These are phyloP conservation scores for Diadema setosum DNA, from an alignment of 35 echinoderm and acorn worm genomes.

Conservation along the genomic window DNA sequence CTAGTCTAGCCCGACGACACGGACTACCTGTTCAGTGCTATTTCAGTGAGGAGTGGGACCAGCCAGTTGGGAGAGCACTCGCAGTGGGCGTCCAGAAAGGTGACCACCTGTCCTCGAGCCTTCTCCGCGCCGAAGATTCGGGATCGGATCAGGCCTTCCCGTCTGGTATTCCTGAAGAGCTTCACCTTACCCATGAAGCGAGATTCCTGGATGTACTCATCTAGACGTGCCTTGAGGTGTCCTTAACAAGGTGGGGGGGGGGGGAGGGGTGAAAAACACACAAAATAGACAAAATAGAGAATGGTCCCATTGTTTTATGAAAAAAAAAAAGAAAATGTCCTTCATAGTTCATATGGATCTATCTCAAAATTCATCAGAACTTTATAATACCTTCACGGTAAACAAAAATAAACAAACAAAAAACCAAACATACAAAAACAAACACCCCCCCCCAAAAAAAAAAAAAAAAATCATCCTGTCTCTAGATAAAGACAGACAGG, in stretches of 20 bases:
- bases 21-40: slow-evolving; percentile 67
- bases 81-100: slow-evolving; percentile 78
- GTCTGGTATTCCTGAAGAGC: slow-evolving; percentile 47
- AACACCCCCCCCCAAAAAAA: too few species aligned
- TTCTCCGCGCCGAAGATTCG: slow-evolving; percentile 40
- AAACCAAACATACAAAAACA: too few species aligned
- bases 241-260: slow-evolving; percentile 3
- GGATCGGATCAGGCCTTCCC: slow-evolving; percentile 66
- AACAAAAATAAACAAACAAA: too few species aligned
- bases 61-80: slow-evolving; percentile 75
- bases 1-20: too few species aligned
- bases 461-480: too few species aligned
- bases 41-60: slow-evolving; percentile 58
- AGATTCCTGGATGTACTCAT: slow-evolving; percentile 42
- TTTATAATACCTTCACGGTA: too few species aligned
- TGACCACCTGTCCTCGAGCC: slow-evolving; percentile 32
- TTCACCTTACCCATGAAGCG: slow-evolving; percentile 44
- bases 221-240: slow-evolving; percentile 40
- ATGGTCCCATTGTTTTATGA: too few species aligned
- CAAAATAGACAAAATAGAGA: too few species aligned
- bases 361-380: too few species aligned
- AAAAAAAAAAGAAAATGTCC: too few species aligned
- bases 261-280: not conserved
- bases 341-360: too few species aligned
- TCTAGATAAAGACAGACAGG: too few species aligned